Base-by-base conservation (phyloP, 2,113 vertebrate species). In the Limanda limanda region DNA sequence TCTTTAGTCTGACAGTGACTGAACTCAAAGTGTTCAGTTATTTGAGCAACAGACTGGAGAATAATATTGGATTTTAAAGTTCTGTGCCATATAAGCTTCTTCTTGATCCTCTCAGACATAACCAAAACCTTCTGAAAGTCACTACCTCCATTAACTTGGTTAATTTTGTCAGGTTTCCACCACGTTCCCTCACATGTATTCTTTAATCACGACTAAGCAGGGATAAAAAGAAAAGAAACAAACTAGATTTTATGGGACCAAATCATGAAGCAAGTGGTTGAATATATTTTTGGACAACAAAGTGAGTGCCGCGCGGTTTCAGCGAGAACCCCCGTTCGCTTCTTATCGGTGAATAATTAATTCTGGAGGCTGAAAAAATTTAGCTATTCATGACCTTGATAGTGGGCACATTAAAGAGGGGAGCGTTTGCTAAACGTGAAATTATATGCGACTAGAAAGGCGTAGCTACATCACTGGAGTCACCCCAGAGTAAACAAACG, bases 401-500 rank as follows among this genome's bases (percentile, higher is more conserved):
- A 87, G 86, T 90, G 87, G 70, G 84, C 88, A 84, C 86, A 89
- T 85, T 90, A 88, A 90, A 89, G 89, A 88, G 76, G 60, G 79
- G 84, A 90, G 84, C 81, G 63, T 85, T 91, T 85, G 83, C 89
- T 91, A 92, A 94, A 92, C 86, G 86, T 85, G 83, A 93, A 92
- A 93, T 94, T 88, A 92, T 92, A 93, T 93, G 92, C 87, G 86
- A 92, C 88, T 89, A 86, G 87, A 88, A 89, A 88, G 90, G 83
- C 86, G 72, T 84, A 86, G 90, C 90, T 90, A 92, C 88, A 91
- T 92, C 89, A 93, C 82, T 66, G 74, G 86, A 92, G 90, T 93
- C 89, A 94, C 93, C 92, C 92, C 85, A 88, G 93, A 94, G 93
- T 92, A 93, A 92, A 93, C 92, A 91, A 91, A 92, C 77, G 90